Base-by-base conservation (phyloP, 2,888 invertebrate species). In the Calliphora vomitoria region DNA sequence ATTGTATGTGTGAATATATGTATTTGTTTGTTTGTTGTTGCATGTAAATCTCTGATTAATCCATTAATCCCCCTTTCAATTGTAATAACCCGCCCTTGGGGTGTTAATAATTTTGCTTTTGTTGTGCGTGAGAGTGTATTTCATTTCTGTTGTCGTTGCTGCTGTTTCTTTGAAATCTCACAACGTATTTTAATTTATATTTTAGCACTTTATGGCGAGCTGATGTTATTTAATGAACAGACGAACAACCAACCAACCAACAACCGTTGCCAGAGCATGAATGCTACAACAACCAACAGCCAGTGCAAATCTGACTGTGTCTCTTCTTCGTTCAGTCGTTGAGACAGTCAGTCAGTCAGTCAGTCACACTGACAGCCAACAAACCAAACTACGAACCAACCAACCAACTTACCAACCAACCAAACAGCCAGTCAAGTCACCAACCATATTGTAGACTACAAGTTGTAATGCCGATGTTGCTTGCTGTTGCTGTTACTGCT, bases 101-200 rank as follows among this genome's bases (percentile, higher is more conserved):
- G 81, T 87, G 87, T 87, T 84, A 81, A 82, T 87, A 87, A 78
- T 62, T 84, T 87, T 75, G 47, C 38, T 58, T 82, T 68, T 66
- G n/a, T 60, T 75, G 66, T 31, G 8, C n/a, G 5, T 8, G 44
- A 20, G 31, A 53, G 58, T 11, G 31, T 44, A 13, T 64, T 53
- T 68, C 0, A 0, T n/a, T 60, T 50, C 44, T 41, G 1, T 71
- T 69, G 8, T 10, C 53, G 47, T 31, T 64, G 62, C 15, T 64
- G 13, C 25, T 72, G 50, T 41, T 55, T 58, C 68, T 80, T 86
- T 86, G 80, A 81, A 85, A 81, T 76, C 69, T 38, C 62, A 44
- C 80, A 83, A 80, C 50, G 83, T 83, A 82, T 84, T 84, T 87
- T 84, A 87, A 87, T 87, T 87, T 87, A 84, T 87, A 82, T 84